Conservation (phyloP, 2,113 vertebrate species). For the Siniperca chuatsi region DNA sequence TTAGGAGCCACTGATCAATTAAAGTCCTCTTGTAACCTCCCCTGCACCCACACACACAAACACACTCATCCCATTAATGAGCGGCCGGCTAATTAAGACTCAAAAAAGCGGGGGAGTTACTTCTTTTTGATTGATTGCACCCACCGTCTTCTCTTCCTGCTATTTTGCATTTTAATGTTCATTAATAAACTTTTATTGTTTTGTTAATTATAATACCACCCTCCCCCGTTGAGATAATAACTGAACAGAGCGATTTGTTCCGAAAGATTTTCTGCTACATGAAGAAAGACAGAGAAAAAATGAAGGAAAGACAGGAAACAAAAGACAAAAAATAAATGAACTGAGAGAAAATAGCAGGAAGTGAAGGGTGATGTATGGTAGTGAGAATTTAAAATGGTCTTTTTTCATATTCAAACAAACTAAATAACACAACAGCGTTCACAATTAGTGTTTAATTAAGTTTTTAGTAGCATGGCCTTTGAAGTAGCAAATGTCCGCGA, state of each 20-base stretch:
- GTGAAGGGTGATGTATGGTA: slow-evolving; percentile 3
- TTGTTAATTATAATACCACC: slow-evolving; percentile 95
- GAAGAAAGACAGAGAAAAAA: slow-evolving; percentile 57
- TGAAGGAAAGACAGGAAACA: slow-evolving; percentile 23
- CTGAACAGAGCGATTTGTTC: slow-evolving; percentile 77
- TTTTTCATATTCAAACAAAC: slow-evolving; percentile 28
- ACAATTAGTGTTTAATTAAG: slow-evolving; percentile 41
- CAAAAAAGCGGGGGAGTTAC: slow-evolving; percentile 96
- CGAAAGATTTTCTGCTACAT: slow-evolving; percentile 77
- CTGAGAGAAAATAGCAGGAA: slow-evolving; percentile 31
- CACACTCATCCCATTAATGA: slow-evolving; percentile 92
- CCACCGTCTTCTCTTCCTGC: slow-evolving; percentile 87
- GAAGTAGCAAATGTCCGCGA: slow-evolving; percentile 34
- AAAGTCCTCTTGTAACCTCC: slow-evolving; percentile 94
- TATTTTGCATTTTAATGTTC: slow-evolving; percentile 99
- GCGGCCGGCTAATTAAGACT: slow-evolving; percentile 95
- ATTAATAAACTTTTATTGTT: slow-evolving; percentile 99
- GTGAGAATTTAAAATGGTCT: slow-evolving; percentile 11
- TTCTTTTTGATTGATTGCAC: slow-evolving; percentile 93
- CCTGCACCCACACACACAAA: slow-evolving; percentile 78
- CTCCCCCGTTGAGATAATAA: slow-evolving; percentile 89
- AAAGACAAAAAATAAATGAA: slow-evolving; percentile 27
- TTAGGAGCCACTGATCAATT: slow-evolving; percentile 93
- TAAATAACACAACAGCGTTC: slow-evolving; percentile 21
- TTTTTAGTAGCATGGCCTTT: slow-evolving; percentile 34